Conservation (phyloP, 2,797 vertebrate species). For the Propithecus perrieri region DNA sequence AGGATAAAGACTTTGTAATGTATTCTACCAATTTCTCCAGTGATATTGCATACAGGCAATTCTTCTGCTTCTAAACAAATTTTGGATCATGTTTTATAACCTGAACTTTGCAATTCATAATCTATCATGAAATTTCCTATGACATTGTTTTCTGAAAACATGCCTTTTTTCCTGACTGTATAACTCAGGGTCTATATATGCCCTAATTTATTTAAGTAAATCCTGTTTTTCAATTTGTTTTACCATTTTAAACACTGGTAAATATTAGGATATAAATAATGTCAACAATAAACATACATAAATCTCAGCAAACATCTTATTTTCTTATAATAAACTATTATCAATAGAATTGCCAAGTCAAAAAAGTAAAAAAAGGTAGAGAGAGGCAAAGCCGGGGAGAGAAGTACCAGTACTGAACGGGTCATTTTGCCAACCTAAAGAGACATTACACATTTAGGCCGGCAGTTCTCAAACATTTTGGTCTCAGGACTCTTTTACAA, state of each 20-base stretch:
- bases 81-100: background rate
- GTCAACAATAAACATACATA: background rate
- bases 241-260: background rate
- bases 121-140: background rate
- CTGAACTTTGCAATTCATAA: background rate
- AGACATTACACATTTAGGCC: background rate
- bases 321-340: conserved; percentile 2
- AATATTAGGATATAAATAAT: background rate
- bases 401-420: background rate
- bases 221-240: conserved; percentile 14
- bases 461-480: background rate
- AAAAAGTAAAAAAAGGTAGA: conserved; percentile 12
- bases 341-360: background rate
- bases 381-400: background rate
- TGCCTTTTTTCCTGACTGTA: background rate
- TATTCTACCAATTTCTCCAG: background rate
- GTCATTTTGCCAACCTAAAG: background rate
- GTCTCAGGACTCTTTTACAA: background rate
- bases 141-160: background rate
- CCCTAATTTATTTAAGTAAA: conserved; percentile 19
- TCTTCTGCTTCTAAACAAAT: background rate
- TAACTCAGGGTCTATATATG: background rate
- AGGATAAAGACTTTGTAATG: background rate
- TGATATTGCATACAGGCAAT: background rate
- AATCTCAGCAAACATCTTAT: background rate